Base-by-base conservation (phyloP, 2,797 vertebrate genomes). In the Gallinago nigripennis region DNA sequence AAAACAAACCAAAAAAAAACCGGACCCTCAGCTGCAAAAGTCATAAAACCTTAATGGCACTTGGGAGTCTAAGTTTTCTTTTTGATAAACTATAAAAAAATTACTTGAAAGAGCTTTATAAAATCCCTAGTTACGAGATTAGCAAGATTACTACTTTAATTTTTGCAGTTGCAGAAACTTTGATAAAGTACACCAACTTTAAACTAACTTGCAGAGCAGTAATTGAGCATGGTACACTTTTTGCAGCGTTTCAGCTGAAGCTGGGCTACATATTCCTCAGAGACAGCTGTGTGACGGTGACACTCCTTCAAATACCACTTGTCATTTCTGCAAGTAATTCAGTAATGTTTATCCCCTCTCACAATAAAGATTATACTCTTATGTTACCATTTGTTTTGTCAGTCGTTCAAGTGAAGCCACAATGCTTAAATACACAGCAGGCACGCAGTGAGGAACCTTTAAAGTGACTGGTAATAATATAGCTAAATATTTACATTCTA, bases 401-500 rank as follows among this genome's bases (percentile, higher is more conserved):
- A 95, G 71, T 77, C 88, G 79, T 64, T 93, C 83, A 86, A 96
- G 89, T 50, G 79, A 94, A 96, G 87, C 60, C 56, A 11, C 39
- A 77, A 54, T 80, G 75, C 92, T 96, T 97, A 91, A 92, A 83
- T 31, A 82, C 86, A 90, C 90, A 78, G 82, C 68, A 65, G 83
- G 71, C 63, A 53, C 41, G 37, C 45, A 80, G 37, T 65, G 73
- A 71, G 77, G 82, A 86, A 95, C 82, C 54, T 95, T 93, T 88
- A 82, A 96, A 96, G 56, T 58, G 77, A 76, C 89, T 81, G 88
- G 95, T 97, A 92, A 95, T 93, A 92, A 37, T 61, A 86, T 2
- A 46, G 90, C 73, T 96, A 97, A 97, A 97, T 97, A 97, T 97
- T 97, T 97, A 96, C 96, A 91, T 94, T 91, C 89, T 84, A 60